Conservation (phyloP, 1,140 invertebrate species). For the Drosophila tropicalis region DNA sequence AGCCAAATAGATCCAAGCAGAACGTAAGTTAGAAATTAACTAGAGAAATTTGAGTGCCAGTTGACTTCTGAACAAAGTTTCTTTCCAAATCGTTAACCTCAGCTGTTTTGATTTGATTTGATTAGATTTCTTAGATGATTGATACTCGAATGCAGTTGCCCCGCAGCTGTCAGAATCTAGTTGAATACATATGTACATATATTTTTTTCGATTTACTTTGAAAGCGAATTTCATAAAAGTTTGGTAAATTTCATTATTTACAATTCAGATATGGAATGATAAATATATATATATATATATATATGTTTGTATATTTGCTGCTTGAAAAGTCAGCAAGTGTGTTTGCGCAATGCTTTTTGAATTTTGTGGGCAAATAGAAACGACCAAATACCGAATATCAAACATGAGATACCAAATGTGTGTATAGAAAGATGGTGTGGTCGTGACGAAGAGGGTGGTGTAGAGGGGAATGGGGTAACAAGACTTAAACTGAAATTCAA, state of each 20-base stretch:
- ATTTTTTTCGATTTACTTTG: constrained; percentile 51
- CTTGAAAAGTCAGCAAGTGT: constrained; percentile 54
- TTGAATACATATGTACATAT: constrained; percentile 22
- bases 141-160: constrained; percentile 22
- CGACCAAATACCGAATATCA: constrained; percentile 20
- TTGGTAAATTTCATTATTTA: constrained; percentile 57
- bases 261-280: constrained; percentile 24
- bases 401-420: constrained; percentile 16
- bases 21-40: background rate
- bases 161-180: constrained; percentile 19
- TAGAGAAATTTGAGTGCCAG: background rate
- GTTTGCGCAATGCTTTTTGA: constrained; percentile 56
- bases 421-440: constrained; percentile 27
- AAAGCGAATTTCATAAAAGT: constrained; percentile 35
- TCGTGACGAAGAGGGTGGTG: no score
- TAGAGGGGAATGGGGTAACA: background rate
- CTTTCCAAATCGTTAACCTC: background rate
- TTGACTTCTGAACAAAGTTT: background rate
- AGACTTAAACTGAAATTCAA: constrained; percentile 39
- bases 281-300: constrained; percentile 3
- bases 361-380: constrained; percentile 28
- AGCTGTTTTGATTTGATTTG: constrained; percentile 3
- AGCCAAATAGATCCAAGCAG: background rate
- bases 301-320: background rate
- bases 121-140: background rate